Base-by-base conservation (phyloP, 2,797 vertebrate species). In the Linurgus olivaceus region DNA sequence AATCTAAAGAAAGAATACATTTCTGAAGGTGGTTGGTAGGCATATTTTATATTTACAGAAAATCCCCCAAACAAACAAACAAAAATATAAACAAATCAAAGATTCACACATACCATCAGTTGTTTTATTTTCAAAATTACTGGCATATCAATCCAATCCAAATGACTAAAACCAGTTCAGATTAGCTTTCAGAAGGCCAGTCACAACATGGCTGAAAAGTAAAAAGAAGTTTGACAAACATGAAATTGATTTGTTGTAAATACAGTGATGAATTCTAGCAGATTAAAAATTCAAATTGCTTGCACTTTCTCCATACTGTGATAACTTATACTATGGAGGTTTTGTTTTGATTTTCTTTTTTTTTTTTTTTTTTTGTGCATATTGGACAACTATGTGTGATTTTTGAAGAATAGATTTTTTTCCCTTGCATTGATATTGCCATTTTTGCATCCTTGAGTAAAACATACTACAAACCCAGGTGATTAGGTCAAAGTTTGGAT, bases 121-220 rank as follows among this genome's bases (percentile, higher is more conserved):
- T 86, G 47, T 28, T 93, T 75, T 33, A 20, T 68, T 91, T 94
- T 77, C 26, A 40, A 66, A 73, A 10, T 71, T 67, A 45, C 24
- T 83, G 50, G 26, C 6, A 2, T 68, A 31, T 42, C 71, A 88
- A 83, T 77, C 4, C 35, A 61, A 16, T 50, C 61, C 9, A 65
- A 31, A 50, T 71, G 3, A 24, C 25, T 50, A 54, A 86, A 92
- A 28, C 37, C 15, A 44, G 31, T 77, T 92, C 26, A 63, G n/a
- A 28, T 88, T 48, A 84, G 14, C n/a, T 74, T 85, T 87, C 58
- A 80, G 61, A 76, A 74, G 51, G 38, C 16, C 18, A 29, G 37
- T 77, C 48, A 83, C 42, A 79, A n/a, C 29, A 17, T 61, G 24
- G 4, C 45, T 74, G 42, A 63, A 81, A 80, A 86, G 38, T 55